Conservation (phyloP, 2,888 invertebrate genomes). For the Acleris cristana region DNA sequence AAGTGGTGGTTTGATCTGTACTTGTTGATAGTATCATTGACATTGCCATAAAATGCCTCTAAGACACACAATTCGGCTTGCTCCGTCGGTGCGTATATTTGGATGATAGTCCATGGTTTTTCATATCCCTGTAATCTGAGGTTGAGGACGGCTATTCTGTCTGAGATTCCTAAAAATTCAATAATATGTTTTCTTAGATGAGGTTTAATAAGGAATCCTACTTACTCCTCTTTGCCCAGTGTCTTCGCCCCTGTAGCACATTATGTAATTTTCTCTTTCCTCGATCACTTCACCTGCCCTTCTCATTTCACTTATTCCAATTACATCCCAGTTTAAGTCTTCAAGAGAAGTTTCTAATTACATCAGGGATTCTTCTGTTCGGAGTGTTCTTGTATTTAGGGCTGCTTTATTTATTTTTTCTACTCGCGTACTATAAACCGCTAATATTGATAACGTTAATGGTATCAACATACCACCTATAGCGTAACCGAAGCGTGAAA, state of each 20-base stretch:
- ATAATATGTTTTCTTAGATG: constrained; percentile 26
- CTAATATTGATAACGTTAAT: too few relatives aligned
- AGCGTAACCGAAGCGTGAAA: too few relatives aligned
- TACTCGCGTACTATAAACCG: too few relatives aligned
- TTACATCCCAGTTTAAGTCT: constrained; percentile 43
- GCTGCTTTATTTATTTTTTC: constrained; percentile 37
- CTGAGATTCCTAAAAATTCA: constrained; percentile 38
- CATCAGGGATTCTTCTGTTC: constrained; percentile 22
- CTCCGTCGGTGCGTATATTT: constrained; percentile 37
- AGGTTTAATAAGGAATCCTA: background rate
- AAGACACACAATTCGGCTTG: constrained; percentile 14
- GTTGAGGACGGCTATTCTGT: constrained; percentile 39
- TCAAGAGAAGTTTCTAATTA: constrained; percentile 39
- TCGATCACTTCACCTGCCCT: constrained; percentile 5
- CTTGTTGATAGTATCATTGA: too few relatives aligned
- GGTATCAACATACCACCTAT: too few relatives aligned
- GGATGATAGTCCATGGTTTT: constrained; percentile 23
- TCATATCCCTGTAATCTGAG: constrained; percentile 23
- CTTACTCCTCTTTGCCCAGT: constrained; percentile 33
- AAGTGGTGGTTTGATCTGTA: too few relatives aligned
- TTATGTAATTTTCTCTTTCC: constrained; percentile 15
- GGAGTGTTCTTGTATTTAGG: constrained; percentile 38
- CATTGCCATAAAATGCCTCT: constrained; percentile 18
- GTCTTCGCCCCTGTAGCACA: constrained; percentile 30
- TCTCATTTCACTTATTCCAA: constrained; percentile 43